A percentile compares a stretch with the other conserved stretches of the same genome.
These are phyloP conservation scores for Pristionchus exspectatus DNA, from an alignment of 2,888 invertebrate genomes.

Conservation along the genomic window DNA sequence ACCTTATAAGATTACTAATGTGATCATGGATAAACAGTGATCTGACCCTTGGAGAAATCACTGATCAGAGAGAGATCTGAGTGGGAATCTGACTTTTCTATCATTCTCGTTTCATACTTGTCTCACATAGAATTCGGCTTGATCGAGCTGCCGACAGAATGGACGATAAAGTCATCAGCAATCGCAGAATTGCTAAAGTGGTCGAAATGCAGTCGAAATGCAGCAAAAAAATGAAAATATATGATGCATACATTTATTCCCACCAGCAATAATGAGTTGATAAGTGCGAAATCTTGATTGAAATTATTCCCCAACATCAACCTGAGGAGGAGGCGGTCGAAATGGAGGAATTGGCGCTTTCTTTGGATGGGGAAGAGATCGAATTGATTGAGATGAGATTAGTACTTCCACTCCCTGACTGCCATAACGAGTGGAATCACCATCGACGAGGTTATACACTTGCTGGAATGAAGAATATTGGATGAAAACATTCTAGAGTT, in stretches of 20 bases:
- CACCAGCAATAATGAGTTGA: neutral
- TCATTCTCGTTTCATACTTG: too few species aligned
- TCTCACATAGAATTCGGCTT: too few species aligned
- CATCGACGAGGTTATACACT: constrained; percentile 68
- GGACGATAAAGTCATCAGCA: too few species aligned
- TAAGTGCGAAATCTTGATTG: neutral
- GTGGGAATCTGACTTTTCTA: too few species aligned
- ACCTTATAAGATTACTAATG: too few species aligned
- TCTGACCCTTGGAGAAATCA: too few species aligned
- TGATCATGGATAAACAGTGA: too few species aligned
- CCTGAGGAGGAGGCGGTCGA: constrained; percentile 33
- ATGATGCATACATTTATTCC: neutral
- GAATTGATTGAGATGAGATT: neutral
- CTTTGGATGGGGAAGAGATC: constrained; percentile 47
- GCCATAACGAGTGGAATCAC: constrained; percentile 61
- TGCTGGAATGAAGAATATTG: constrained; percentile 59
- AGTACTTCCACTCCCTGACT: constrained; percentile 67
- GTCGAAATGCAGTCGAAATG: too few species aligned
- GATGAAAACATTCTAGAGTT: neutral
- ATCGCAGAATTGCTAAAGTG: too few species aligned
- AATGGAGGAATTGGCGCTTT: constrained; percentile 49
- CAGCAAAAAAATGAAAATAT: neutral
- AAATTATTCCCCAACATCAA: neutral
- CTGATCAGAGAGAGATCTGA: too few species aligned
- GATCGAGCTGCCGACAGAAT: too few species aligned